A percentile compares a stretch with the other conserved stretches of the same genome.
phyloP scores from a whole-genome alignment of 2,113 vertebrate species.

The Loxodonta africana region DNA sequence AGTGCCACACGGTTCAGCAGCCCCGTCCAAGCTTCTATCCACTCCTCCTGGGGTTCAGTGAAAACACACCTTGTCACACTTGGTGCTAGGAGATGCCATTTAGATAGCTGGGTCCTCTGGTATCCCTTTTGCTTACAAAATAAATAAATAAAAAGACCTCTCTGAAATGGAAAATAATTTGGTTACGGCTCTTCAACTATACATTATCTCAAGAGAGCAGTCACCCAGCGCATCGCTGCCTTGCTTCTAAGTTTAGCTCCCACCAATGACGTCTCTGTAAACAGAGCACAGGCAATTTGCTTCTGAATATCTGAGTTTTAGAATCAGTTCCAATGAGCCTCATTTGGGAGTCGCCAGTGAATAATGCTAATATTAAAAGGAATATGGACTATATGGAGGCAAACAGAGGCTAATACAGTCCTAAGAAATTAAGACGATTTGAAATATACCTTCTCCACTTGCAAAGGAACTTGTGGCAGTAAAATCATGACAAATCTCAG shows the following conservation, averaged over 20 bases:
- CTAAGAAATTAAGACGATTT: constrained; percentile 36
- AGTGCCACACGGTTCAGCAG: rapidly evolving
- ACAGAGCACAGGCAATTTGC: neutral
- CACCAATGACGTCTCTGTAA: neutral
- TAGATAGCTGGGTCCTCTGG: neutral
- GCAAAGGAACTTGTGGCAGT: neutral
- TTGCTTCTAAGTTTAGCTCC: constrained; percentile 61
- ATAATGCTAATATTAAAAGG: constrained; percentile 68
- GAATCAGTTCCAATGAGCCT: constrained; percentile 65
- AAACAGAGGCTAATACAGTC: neutral
- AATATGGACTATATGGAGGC: constrained; percentile 74
- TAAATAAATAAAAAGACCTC: constrained; percentile 1
- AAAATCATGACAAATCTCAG: constrained; percentile 49
- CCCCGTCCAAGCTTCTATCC: neutral
- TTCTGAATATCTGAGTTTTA: constrained; percentile 68
- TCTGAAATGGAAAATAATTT: constrained; percentile 68
- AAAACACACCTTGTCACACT: neutral
- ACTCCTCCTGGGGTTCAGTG: neutral
- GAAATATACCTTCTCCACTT: neutral
- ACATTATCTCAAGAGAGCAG: constrained; percentile 67
- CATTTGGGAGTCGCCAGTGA: constrained; percentile 67
- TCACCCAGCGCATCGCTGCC: neutral
- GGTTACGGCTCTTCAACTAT: constrained; percentile 18
- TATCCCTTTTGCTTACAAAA: constrained; percentile 19
- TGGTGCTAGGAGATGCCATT: neutral